phyloP scores from a whole-genome alignment of 1,140 invertebrate genomes.

The Pararge aegeria region DNA sequence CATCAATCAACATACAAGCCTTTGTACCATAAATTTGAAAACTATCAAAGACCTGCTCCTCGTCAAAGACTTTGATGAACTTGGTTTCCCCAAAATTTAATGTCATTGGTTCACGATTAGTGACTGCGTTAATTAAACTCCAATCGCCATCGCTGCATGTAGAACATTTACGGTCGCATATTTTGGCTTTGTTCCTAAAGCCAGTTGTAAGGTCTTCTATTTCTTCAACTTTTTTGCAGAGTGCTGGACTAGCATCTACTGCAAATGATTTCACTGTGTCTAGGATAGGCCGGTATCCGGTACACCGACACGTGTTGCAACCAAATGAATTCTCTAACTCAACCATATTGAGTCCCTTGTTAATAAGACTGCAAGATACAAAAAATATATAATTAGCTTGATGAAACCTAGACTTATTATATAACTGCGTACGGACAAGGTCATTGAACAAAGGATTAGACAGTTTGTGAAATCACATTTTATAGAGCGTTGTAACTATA shows the following conservation, averaged over 20 bases:
- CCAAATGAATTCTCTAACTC: slow-evolving; percentile 88
- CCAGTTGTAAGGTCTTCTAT: slow-evolving; percentile 80
- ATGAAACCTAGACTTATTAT: too few relatives aligned
- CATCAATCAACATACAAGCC: slow-evolving; percentile 80
- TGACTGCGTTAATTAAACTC: slow-evolving; percentile 38
- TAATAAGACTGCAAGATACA: slow-evolving; percentile 41
- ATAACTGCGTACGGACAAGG: too few relatives aligned
- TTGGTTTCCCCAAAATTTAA: slow-evolving; percentile 44
- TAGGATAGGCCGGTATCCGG: slow-evolving; percentile 92
- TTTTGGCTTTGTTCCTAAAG: slow-evolving; percentile 31
- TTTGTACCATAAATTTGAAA: slow-evolving; percentile 40
- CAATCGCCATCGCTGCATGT: slow-evolving; percentile 48
- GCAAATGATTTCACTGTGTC: slow-evolving; percentile 90
- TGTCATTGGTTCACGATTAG: slow-evolving; percentile 26
- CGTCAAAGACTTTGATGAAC: slow-evolving; percentile 58
- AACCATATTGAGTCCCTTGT: slow-evolving; percentile 81
- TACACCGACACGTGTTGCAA: slow-evolving; percentile 93
- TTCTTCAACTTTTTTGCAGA: slow-evolving; percentile 78
- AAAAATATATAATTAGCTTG: background rate
- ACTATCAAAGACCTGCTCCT: slow-evolving; percentile 51
- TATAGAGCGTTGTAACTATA: too few relatives aligned
- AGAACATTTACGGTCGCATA: slow-evolving; percentile 54
- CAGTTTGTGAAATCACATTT: too few relatives aligned
- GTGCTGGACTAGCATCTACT: slow-evolving; percentile 78
- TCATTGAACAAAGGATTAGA: too few relatives aligned